Conservation (phyloP, 2,888 invertebrate species). For the Drosophila infuscata region DNA sequence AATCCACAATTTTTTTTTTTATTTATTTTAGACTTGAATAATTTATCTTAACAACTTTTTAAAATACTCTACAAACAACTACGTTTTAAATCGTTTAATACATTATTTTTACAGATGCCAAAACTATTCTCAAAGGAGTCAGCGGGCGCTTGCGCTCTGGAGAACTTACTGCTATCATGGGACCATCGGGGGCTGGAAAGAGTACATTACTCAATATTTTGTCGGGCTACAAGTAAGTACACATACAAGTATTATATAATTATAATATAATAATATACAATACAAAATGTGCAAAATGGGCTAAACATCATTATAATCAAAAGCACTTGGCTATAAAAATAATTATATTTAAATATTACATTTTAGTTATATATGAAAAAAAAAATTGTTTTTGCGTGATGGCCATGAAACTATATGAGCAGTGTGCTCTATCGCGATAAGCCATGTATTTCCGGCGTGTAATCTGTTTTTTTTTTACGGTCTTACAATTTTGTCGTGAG, state of each 20-base stretch:
- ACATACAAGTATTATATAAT: background rate
- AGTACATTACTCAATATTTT: slow-evolving; percentile 97
- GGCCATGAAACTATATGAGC: slow-evolving; percentile 2
- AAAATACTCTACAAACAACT: background rate
- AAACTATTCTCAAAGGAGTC: slow-evolving; percentile 94
- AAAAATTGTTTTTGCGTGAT: slow-evolving; percentile 13
- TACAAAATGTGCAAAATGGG: background rate
- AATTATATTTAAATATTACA: background rate
- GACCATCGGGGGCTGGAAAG: slow-evolving; percentile 97
- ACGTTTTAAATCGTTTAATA: slow-evolving; percentile 7
- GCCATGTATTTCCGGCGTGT: slow-evolving; percentile 41
- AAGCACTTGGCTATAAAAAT: background rate
- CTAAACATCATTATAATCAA: background rate
- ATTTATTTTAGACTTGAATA: background rate
- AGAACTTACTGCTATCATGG: slow-evolving; percentile 98
- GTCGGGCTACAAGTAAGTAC: slow-evolving; percentile 96
- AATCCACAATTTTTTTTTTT: slow-evolving; percentile 26
- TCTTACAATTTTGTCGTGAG: background rate
- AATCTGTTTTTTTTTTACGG: slow-evolving; percentile 44
- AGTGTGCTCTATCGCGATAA: slow-evolving; percentile 23
- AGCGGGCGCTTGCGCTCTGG: slow-evolving; percentile 95
- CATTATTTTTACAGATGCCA: slow-evolving; percentile 88
- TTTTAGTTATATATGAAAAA: background rate
- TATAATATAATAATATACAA: background rate
- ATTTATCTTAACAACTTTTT: background rate